These are phyloP conservation scores for Orthosia cruda DNA, from an alignment of 2,888 invertebrate species.

Conservation along the genomic window DNA sequence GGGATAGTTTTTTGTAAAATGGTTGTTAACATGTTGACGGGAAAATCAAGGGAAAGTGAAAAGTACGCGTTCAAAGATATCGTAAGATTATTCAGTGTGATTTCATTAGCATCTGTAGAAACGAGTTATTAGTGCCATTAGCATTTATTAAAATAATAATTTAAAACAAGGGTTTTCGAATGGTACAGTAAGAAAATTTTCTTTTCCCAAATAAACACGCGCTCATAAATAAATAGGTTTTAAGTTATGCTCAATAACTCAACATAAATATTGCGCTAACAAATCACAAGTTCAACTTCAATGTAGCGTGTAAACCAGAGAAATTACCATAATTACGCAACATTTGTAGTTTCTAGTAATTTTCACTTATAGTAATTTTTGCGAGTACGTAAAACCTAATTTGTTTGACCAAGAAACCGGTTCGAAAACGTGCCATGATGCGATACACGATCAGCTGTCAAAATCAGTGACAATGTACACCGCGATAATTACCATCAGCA, in stretches of 20 bases:
- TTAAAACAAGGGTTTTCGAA: background rate
- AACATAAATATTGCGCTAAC: constrained; percentile 25
- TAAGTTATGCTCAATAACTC: background rate
- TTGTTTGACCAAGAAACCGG: constrained; percentile 68
- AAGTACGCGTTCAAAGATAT: background rate
- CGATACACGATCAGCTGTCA: constrained; percentile 73
- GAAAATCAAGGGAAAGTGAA: constrained; percentile 27
- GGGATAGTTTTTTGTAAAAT: constrained; percentile 32
- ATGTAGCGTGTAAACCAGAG: constrained; percentile 62
- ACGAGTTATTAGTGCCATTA: background rate
- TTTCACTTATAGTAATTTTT: constrained; percentile 68
- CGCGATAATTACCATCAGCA: constrained; percentile 84
- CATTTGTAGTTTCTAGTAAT: constrained; percentile 70
- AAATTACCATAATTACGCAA: constrained; percentile 73
- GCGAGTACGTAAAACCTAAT: constrained; percentile 54
- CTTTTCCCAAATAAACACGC: background rate
- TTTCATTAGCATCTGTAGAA: background rate
- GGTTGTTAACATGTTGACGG: constrained; percentile 1
- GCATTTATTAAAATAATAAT: background rate
- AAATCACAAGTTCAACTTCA: constrained; percentile 49
- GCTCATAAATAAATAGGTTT: background rate
- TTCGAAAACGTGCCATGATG: constrained; percentile 58
- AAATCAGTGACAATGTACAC: constrained; percentile 76
- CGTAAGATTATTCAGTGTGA: background rate
- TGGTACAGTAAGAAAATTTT: background rate